Percentiles rank a stretch among this genome's conserved stretches.
Evolutionary conservation across 2,888 invertebrate species (phyloP).

Genomic region (Catocala fraxini): DNA sequence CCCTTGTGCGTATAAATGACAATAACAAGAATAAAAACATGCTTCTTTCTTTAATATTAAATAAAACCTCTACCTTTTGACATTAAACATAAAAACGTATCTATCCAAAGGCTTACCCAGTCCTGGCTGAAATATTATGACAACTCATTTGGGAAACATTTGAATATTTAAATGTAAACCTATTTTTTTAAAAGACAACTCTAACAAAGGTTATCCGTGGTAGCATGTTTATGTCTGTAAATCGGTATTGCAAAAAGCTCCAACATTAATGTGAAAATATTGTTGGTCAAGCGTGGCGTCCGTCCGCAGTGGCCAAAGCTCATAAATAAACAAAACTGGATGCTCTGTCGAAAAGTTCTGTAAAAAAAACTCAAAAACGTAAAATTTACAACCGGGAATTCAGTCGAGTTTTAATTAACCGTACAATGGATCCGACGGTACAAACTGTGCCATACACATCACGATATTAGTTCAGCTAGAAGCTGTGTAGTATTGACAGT

Average conservation of each 20-base stretch:
- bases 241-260: constrained; percentile 73
- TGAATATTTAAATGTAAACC: constrained; percentile 46
- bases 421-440: constrained; percentile 58
- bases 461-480: constrained; percentile 35
- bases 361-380: constrained; percentile 72
- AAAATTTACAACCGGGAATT: constrained; percentile 83
- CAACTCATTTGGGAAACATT: constrained; percentile 33
- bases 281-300: constrained; percentile 76
- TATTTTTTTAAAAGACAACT: constrained; percentile 54
- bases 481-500: constrained; percentile 20
- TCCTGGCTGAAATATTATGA: constrained; percentile 37
- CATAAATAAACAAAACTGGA: constrained; percentile 87
- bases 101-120: constrained; percentile 3
- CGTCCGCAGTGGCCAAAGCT: constrained; percentile 78
- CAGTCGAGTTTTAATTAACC: constrained; percentile 85
- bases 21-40: no score
- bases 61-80: neutral
- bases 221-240: constrained; percentile 63
- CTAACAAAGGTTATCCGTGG: constrained; percentile 55
- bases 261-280: constrained; percentile 76
- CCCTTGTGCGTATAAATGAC: no score
- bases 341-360: constrained; percentile 83
- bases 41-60: no score
- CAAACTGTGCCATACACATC: constrained; percentile 34
- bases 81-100: constrained; percentile 6